Evolutionary conservation across 2,888 invertebrate genomes (phyloP).

Genomic region (Eumerus sabulonum): DNA sequence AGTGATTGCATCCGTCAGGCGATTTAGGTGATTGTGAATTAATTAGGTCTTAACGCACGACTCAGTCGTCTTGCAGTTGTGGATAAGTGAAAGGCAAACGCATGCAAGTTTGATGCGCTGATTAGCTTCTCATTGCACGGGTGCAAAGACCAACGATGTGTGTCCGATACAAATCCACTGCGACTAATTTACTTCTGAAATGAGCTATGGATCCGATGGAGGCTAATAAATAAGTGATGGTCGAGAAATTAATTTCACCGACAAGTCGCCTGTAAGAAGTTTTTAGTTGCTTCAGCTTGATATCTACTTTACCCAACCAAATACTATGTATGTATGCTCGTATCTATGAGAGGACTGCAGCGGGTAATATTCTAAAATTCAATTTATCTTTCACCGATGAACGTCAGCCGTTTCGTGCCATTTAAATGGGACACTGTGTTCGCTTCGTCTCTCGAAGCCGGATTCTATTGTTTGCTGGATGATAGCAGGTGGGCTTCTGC

Average conservation of each 20-base stretch:
- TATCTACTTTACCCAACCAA: neutral
- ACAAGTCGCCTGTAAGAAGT: neutral
- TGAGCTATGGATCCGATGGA: conserved; percentile 8
- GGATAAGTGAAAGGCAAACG: conserved; percentile 36
- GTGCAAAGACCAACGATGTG: conserved; percentile 54
- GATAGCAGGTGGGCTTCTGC: too few relatives aligned
- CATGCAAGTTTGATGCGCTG: conserved; percentile 49
- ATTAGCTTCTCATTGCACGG: conserved; percentile 43
- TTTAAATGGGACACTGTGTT: neutral
- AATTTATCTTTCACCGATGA: neutral
- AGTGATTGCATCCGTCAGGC: conserved; percentile 68
- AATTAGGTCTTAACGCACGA: conserved; percentile 52
- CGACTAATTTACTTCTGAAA: conserved; percentile 33
- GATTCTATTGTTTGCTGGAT: neutral
- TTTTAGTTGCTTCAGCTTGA: neutral
- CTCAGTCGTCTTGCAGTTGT: neutral
- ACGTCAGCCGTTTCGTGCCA: neutral
- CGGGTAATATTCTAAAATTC: too few relatives aligned
- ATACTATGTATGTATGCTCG: neutral
- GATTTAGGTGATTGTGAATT: conserved; percentile 66
- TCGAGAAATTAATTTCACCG: conserved; percentile 9
- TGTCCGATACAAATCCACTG: conserved; percentile 31
- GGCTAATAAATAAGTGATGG: conserved; percentile 12
- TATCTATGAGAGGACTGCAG: too few relatives aligned
- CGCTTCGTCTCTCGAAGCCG: neutral